Evolutionary conservation across 2,797 vertebrate species (phyloP), one percentile per base, ranked within the genome.

Genomic region (Rhinogobio ventralis): DNA sequence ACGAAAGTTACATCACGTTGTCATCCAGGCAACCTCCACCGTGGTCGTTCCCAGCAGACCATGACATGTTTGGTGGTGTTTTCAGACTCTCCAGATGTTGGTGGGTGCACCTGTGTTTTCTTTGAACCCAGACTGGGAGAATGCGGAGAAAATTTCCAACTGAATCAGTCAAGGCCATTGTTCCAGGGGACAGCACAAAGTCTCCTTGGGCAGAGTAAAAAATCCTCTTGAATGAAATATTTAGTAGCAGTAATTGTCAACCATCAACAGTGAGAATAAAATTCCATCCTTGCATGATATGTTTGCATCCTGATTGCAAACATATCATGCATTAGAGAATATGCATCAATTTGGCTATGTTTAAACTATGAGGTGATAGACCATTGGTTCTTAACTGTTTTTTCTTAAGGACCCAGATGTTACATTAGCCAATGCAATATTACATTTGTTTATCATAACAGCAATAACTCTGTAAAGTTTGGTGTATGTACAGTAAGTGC

Each of bases 51-150:
- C 45, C 68, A 39, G 67, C 53, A 46, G 53, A 84, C 68, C 45
- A 13, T 55, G 33, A 76, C 73, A 45, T 68, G 80, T 46, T 83
- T 72, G n/a, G 46, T 46, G 57, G 55, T 66, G 51, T 64, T 74
- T 82, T 79, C 67, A 76, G 83, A 42, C 51, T 42, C 60, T 5
- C 25, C 74, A 69, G 39, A 83, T 69, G 85, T 71, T 39, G 39
- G 14, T 28, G 64, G 64, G 68, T 82, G 83, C 79, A 84, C 81
- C 85, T 85, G 85, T 85, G 86, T 82, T 87, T 81, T 87, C 84
- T 76, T 86, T 84, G 64, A 76, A 83, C 78, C 53, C 46, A 36
- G 30, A 39, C 45, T n/a, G 20, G 45, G 45, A 60, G 72, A 82
- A 79, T 57, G 46, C 33, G 1, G 57, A 69, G 72, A 81, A 60